Conservation (phyloP, 1,140 invertebrate species). For the Drosophila gunungcola region DNA sequence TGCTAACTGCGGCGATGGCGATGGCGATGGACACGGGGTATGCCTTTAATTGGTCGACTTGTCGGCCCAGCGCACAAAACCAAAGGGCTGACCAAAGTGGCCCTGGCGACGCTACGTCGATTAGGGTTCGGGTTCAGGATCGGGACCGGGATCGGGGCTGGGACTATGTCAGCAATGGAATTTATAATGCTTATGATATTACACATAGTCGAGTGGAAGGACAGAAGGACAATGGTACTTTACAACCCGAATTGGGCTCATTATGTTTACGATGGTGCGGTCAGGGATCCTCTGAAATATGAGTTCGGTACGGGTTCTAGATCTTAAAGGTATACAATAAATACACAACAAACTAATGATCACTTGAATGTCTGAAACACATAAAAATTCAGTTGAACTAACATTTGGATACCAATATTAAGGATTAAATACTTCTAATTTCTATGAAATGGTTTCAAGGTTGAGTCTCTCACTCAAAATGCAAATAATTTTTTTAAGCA, state of each 20-base stretch:
- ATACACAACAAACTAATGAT: no score
- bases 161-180: conserved; percentile 75
- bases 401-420: no score
- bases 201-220: conserved; percentile 14
- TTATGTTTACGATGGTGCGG: not conserved
- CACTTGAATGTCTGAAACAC: not conserved
- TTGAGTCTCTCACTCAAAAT: no score
- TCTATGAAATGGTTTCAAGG: no score
- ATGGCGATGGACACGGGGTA: conserved; percentile 26
- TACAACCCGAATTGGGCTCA: conserved; percentile 10
- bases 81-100: conserved; percentile 34
- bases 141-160: conserved; percentile 18
- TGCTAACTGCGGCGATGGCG: conserved; percentile 62
- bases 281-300: no score
- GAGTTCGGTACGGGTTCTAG: not conserved
- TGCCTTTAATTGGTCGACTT: conserved; percentile 81
- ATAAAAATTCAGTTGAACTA: not conserved
- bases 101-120: conserved; percentile 45
- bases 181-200: conserved; percentile 81
- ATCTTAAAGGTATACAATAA: not conserved
- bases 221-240: conserved; percentile 16
- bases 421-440: no score
- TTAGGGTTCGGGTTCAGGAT: conserved; percentile 46
- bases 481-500: no score
- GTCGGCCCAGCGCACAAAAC: conserved; percentile 51